Evolutionary conservation across 2,797 vertebrate genomes (phyloP).

Genomic region (Gymnothorax javanicus): DNA sequence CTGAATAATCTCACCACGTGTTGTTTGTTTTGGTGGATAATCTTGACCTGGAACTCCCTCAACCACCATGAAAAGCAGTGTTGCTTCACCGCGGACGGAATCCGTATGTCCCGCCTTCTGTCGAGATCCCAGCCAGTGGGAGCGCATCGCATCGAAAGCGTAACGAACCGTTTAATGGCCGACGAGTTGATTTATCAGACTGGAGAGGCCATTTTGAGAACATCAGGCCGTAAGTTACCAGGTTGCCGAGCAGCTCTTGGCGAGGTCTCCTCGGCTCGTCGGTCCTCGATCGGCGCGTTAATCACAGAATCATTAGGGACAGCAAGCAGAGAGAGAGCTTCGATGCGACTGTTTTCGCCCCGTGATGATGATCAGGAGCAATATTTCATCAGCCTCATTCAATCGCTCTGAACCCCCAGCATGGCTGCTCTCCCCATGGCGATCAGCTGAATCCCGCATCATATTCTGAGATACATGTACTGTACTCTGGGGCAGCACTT

Average conservation of each 20-base stretch:
- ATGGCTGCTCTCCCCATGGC: background rate
- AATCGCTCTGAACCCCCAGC: background rate
- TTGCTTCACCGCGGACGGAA: background rate
- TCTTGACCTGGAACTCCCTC: background rate
- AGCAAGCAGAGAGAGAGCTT: slow-evolving; percentile 2
- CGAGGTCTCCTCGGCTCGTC: slow-evolving; percentile 29
- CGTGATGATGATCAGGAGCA: background rate
- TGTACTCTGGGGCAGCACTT: background rate
- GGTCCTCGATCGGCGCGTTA: slow-evolving; percentile 48
- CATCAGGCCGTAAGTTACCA: slow-evolving; percentile 68
- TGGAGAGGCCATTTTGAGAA: slow-evolving; percentile 73
- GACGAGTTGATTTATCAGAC: slow-evolving; percentile 81
- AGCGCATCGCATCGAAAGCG: slow-evolving; percentile 76
- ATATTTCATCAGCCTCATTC: slow-evolving; percentile 1
- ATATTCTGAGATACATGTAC: background rate
- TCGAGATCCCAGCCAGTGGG: slow-evolving; percentile 57
- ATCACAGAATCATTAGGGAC: slow-evolving; percentile 47
- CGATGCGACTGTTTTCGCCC: slow-evolving; percentile 4
- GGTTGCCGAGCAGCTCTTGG: slow-evolving; percentile 22
- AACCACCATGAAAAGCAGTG: background rate
- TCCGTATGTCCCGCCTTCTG: slow-evolving; percentile 40
- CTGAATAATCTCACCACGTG: background rate
- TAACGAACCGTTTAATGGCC: slow-evolving; percentile 82
- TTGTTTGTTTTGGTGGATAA: background rate
- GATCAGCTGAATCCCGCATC: background rate